A percentile compares a stretch with the other conserved stretches of the same genome.
These are phyloP conservation scores for Cossypha polioptera DNA, from an alignment of 2,797 vertebrate species.

Conservation along the genomic window DNA sequence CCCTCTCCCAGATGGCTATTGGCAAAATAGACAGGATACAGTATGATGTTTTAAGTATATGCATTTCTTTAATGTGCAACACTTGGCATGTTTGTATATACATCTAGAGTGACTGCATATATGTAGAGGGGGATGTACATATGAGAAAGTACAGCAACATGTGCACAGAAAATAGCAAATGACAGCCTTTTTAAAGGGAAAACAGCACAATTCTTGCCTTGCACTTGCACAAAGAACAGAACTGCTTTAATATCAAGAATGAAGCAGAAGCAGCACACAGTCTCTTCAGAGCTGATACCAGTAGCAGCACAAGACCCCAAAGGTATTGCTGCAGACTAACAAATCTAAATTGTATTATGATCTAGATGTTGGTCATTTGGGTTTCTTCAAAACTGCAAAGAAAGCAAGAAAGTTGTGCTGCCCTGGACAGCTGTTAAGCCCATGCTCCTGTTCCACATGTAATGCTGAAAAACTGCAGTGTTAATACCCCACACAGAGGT, in stretches of 20 bases:
- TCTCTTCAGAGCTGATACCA: neutral
- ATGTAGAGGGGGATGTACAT: neutral
- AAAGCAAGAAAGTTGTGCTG: neutral
- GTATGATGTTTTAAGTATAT: slow-evolving; percentile 18
- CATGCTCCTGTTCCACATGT: neutral
- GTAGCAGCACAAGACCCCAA: neutral
- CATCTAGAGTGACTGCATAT: neutral
- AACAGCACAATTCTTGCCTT: neutral
- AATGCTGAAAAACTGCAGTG: neutral
- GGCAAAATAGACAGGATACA: slow-evolving; percentile 6
- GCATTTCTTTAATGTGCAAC: slow-evolving; percentile 8
- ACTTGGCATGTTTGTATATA: slow-evolving; percentile 36
- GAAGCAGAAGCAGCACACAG: neutral
- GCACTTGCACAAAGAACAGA: neutral
- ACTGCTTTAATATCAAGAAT: neutral
- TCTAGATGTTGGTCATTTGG: neutral
- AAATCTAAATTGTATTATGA: neutral
- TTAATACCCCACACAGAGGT: neutral
- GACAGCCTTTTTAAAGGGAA: neutral
- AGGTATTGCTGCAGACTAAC: neutral
- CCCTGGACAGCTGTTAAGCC: neutral
- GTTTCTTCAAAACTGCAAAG: neutral
- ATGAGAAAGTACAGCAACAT: neutral
- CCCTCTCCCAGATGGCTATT: slow-evolving; percentile 28
- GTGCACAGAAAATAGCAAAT: neutral